A percentile compares a stretch with the other conserved stretches of the same genome.
Conservation (phyloP, 2,888 invertebrate species). For the Drosophila rellima region DNA sequence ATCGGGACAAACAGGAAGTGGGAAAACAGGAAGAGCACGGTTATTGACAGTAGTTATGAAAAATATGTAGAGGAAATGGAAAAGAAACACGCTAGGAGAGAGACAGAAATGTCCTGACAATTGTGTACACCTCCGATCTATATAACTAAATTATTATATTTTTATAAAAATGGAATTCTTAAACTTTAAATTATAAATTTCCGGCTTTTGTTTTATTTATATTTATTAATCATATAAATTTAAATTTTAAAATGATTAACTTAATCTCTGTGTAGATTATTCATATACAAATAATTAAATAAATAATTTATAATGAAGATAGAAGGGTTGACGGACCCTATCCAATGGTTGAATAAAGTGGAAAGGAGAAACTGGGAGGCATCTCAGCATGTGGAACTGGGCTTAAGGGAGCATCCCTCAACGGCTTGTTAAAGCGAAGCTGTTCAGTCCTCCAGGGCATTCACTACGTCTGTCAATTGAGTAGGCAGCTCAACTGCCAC, state of each 20-base stretch:
- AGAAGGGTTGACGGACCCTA: background rate
- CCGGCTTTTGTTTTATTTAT: too few species aligned
- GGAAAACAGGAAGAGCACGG: slow-evolving; percentile 36
- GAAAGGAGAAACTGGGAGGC: background rate
- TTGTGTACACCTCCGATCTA: background rate
- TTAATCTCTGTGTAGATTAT: too few species aligned
- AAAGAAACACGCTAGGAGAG: background rate
- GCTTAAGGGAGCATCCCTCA: slow-evolving; percentile 35
- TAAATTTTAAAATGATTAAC: background rate
- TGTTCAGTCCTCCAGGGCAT: slow-evolving; percentile 47
- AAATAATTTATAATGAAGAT: slow-evolving; percentile 12
- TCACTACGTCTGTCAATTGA: slow-evolving; percentile 63
- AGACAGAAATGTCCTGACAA: background rate
- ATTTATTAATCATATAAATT: background rate
- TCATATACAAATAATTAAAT: background rate
- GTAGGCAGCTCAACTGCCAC: slow-evolving; percentile 46
- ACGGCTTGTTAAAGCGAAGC: slow-evolving; percentile 48
- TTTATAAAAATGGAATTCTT: background rate
- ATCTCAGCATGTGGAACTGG: slow-evolving; percentile 8
- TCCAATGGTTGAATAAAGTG: slow-evolving; percentile 5
- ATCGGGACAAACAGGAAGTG: slow-evolving; percentile 47
- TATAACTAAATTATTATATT: background rate
- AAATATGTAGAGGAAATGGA: background rate
- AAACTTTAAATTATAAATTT: too few species aligned
- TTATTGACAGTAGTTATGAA: slow-evolving; percentile 60